Evolutionary conservation across 30 jellyfish, hydroid and myxozoan species (phyloP).

Genomic region (Turritopsis dohrnii): DNA sequence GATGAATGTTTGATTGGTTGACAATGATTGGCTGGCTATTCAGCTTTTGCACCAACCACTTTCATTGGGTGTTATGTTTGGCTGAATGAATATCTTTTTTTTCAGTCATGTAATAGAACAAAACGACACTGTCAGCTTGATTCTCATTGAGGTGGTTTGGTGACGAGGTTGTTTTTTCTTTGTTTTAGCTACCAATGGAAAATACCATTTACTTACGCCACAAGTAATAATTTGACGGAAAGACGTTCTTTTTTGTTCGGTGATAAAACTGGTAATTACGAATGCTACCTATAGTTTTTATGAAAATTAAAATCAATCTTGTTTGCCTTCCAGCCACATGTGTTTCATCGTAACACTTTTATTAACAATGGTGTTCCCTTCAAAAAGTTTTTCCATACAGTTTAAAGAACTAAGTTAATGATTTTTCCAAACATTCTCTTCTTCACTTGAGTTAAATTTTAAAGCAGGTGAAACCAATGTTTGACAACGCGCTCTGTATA

Average conservation of each 20-base stretch:
- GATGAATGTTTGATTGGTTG: not conserved
- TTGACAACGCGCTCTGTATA: no score
- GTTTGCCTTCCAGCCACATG: no score
- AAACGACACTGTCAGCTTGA: no score
- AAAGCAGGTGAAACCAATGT: no score
- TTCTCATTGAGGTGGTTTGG: not conserved
- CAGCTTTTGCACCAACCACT: not conserved
- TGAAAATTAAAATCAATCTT: no score
- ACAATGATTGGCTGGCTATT: not conserved
- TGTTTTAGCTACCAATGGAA: slow-evolving; percentile 73
- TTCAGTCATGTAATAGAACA: no score
- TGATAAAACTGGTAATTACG: slow-evolving; percentile 10
- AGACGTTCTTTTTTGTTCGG: slow-evolving; percentile 8
- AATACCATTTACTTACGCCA: slow-evolving; percentile 72
- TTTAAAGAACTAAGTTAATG: not conserved
- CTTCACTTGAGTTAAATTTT: no score
- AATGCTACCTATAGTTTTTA: no score
- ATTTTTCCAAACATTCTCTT: not conserved
- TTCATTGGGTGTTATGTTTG: not conserved
- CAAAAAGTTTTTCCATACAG: not conserved
- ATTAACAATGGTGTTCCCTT: no score
- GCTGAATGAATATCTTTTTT: not conserved
- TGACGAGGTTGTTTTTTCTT: not conserved
- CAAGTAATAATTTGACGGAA: slow-evolving; percentile 44
- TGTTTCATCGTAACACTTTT: no score